Base-by-base conservation (phyloP, 1,140 invertebrate species). In the Plectrocnemia conspersa region DNA sequence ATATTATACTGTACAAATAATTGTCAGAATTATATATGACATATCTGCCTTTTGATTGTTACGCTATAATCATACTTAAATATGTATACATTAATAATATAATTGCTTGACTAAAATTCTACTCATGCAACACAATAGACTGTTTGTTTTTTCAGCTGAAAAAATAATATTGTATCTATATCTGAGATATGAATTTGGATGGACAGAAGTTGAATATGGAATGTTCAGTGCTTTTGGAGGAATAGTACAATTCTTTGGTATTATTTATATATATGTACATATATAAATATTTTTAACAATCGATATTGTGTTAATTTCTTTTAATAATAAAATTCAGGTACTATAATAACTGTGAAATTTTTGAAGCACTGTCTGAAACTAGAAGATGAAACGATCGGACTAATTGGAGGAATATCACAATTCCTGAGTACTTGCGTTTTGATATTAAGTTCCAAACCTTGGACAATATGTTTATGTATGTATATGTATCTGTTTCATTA, bases 171-270 rank as follows among this genome's bases (percentile, higher is more conserved):
- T 66, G 4, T 76, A 73, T 58, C 69, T 76, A 66, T 76, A 68
- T 65, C 70, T 71, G 53, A 64, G 74, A 33, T 68, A 70, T 53
- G 71, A 72, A 53, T 75, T 76, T 55, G 63, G 68, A 18, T 75
- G 70, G 70, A 70, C 71, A 35, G 74, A 75, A 45, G 60, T 76
- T 1, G 65, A 73, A 54, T 76, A 70, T 33, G 70, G 74, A 4
- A 67, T 67, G 4, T 73, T 68, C 47, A 62, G 70, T 5, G 72
- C 71, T 3, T 69, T 72, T 45, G 58, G 45, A 44, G 61, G 60
- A 40, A 59, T 63, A 24, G 47, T 60, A 23, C 56, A 58, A 11
- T 53, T 62, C 4, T 9, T 59, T 21, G 64, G 64, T 64, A 38
- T 52, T 52, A 19, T 4, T 22, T 13, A 52, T 52, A 10, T 3